Evolutionary conservation across 2,797 vertebrate genomes (phyloP), one percentile per base, ranked within the genome.

Genomic region (Enteromius viviparus): DNA sequence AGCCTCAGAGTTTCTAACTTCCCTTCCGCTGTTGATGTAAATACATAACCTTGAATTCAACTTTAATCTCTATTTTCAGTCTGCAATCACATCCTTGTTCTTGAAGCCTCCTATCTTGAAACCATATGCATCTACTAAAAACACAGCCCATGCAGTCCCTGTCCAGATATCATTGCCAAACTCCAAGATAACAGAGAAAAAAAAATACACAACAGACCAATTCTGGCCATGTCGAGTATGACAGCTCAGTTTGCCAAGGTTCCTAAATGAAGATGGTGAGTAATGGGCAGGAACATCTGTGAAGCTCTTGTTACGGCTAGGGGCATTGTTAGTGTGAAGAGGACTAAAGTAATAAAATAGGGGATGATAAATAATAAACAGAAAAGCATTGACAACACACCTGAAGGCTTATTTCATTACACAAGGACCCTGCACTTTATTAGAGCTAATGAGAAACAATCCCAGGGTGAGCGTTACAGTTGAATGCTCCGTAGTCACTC

Each of bases 361-460:
- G 55, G 49, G 55, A 79, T 85, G 72, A 86, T 84, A 84, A 86
- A 85, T 83, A 83, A 85, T 84, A 86, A 84, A 84, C 84, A 79
- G 76, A 80, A 81, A 84, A 88, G 78, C 66, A 66, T 45, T 81
- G 81, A 85, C 75, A 84, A 77, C 82, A 84, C 76, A 80, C 76
- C 87, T 86, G 79, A 84, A 82, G 71, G 64, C 58, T 53, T 81
- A 68, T 79, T 81, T 42, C 64, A 80, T 88, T 85, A 77, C 77
- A 66, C 76, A 47, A 77, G 75, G 70, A 80, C 69, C 72, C 60
- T 76, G 78, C 77, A 83, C 81, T 83, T 80, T 80, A 86, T 84
- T 86, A 86, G 37, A 79, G 64, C 72, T 76, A 83, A 70, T 76
- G 71, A 71, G 77, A 86, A 76, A 86, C 78, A 58, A 80, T 83